These are phyloP conservation scores for Anguilla anguilla DNA, from an alignment of 2,797 vertebrate species.

Conservation along the genomic window DNA sequence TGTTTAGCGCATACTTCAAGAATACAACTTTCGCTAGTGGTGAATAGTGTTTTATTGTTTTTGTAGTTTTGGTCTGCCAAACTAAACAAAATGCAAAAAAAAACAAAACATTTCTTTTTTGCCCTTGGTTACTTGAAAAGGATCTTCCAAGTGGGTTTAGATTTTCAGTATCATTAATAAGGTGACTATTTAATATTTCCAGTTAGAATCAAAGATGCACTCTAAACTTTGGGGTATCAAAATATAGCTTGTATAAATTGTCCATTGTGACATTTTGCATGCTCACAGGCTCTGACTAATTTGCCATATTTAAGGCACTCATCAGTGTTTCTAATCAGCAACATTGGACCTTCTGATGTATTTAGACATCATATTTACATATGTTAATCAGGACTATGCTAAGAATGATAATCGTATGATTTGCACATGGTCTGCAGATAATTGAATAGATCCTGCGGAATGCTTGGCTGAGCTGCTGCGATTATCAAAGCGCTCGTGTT, in stretches of 20 bases:
- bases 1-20: background rate
- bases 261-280: background rate
- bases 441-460: slow-evolving; percentile 37
- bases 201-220: background rate
- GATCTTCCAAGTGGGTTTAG: background rate
- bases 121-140: background rate
- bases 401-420: slow-evolving; percentile 40
- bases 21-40: background rate
- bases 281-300: background rate
- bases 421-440: slow-evolving; percentile 32
- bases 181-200: background rate
- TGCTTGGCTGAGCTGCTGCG: slow-evolving; percentile 37
- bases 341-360: slow-evolving; percentile 39
- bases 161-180: background rate
- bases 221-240: background rate
- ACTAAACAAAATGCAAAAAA: too few species aligned
- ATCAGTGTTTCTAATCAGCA: slow-evolving; percentile 35
- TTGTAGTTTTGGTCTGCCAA: too few species aligned
- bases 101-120: background rate
- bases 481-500: slow-evolving; percentile 28
- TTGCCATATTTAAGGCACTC: background rate
- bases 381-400: slow-evolving; percentile 49
- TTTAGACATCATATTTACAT: slow-evolving; percentile 46
- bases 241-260: background rate
- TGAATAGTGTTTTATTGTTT: background rate